These are phyloP conservation scores for Leucoptera coffeella DNA, from an alignment of 2,888 invertebrate species.

Conservation along the genomic window DNA sequence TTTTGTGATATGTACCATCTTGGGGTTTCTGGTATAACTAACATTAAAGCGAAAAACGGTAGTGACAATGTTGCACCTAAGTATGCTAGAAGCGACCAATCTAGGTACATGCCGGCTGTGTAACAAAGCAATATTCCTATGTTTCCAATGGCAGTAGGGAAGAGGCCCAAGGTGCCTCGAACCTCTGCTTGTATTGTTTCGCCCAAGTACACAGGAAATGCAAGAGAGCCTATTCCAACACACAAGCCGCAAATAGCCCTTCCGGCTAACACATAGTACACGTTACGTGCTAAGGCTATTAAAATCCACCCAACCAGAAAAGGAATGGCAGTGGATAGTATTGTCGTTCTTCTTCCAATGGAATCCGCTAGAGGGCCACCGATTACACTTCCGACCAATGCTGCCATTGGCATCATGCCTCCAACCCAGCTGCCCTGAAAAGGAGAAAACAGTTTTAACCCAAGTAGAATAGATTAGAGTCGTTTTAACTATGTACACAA, in stretches of 20 bases:
- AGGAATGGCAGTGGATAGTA: conserved; percentile 70
- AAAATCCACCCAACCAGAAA: conserved; percentile 79
- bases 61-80: conserved; percentile 70
- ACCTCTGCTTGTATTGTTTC: conserved; percentile 91
- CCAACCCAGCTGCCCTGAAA: conserved; percentile 80
- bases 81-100: conserved; percentile 79
- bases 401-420: conserved; percentile 82
- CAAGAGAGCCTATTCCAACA: conserved; percentile 81
- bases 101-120: conserved; percentile 68
- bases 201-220: conserved; percentile 87
- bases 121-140: conserved; percentile 77
- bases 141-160: conserved; percentile 85
- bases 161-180: conserved; percentile 79
- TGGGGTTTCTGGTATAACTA: conserved; percentile 89
- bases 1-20: conserved; percentile 82
- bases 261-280: conserved; percentile 70
- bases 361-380: conserved; percentile 84
- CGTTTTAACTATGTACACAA: no score
- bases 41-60: conserved; percentile 74
- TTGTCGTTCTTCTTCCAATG: conserved; percentile 78
- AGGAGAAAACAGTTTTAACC: conserved; percentile 4
- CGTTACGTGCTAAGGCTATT: conserved; percentile 68
- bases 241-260: conserved; percentile 81
- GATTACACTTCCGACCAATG: conserved; percentile 74
- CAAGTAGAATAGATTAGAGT: no score